Conservation (phyloP, 2,113 vertebrate species). For the Chlamydotis undulata region DNA sequence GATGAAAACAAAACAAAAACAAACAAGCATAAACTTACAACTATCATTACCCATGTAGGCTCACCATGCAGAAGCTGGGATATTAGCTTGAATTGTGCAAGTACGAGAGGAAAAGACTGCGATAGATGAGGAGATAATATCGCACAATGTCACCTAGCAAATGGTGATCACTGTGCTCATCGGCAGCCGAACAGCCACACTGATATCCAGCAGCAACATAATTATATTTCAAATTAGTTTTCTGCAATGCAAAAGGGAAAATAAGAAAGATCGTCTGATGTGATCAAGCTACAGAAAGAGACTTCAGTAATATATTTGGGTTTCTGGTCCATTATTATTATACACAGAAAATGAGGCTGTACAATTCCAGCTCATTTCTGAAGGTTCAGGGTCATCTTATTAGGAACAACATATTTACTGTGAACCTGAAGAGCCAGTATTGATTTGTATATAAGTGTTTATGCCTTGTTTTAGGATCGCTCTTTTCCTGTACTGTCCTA, state of each 20-base stretch:
- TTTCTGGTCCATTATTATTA: conserved; percentile 4
- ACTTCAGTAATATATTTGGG: background rate
- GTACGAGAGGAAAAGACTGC: background rate
- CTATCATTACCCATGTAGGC: background rate
- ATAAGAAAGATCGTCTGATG: conserved; percentile 39
- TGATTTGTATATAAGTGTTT: conserved; percentile 30
- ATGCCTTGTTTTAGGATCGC: background rate
- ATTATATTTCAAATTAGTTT: conserved; percentile 71
- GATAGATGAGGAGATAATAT: conserved; percentile 31
- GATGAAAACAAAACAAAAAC: background rate
- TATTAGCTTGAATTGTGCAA: conserved; percentile 40
- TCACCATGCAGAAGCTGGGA: background rate
- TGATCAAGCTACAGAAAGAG: conserved; percentile 1
- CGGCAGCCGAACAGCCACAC: background rate
- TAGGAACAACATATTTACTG: conserved; percentile 55
- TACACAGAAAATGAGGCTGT: conserved; percentile 20
- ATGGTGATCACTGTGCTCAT: background rate
- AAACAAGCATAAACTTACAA: background rate
- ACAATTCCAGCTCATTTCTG: conserved; percentile 30
- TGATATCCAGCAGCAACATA: conserved; percentile 44
- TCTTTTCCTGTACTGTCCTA: background rate
- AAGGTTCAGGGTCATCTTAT: conserved; percentile 45
- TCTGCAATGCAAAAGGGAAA: conserved; percentile 44
- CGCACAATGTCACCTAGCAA: conserved; percentile 41
- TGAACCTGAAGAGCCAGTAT: background rate